These are phyloP conservation scores for Bathynomus jamesi DNA, from an alignment of 1,140 invertebrate genomes.

Conservation along the genomic window DNA sequence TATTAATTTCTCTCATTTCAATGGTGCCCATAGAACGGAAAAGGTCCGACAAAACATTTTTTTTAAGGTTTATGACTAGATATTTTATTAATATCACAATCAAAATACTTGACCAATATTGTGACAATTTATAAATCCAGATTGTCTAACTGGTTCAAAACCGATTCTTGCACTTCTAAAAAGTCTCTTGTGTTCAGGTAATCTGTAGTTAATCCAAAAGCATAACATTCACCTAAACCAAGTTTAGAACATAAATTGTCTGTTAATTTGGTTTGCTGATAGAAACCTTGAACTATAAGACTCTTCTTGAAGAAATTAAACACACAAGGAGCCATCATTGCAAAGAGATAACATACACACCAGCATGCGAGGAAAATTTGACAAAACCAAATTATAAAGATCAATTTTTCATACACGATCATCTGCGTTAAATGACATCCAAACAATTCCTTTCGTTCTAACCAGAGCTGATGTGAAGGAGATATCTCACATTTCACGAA, in stretches of 20 bases:
- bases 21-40: too few species aligned
- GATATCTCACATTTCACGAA: neutral
- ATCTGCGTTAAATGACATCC: neutral
- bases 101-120: neutral
- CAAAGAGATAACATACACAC: neutral
- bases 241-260: neutral
- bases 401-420: neutral
- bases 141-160: neutral
- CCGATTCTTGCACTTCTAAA: neutral
- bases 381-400: neutral
- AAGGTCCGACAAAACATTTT: too few species aligned
- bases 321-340: neutral
- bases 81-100: slow-evolving; percentile 52
- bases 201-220: slow-evolving; percentile 40
- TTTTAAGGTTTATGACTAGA: slow-evolving; percentile 51
- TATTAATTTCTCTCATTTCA: too few species aligned
- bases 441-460: neutral
- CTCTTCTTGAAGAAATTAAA: neutral
- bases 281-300: neutral
- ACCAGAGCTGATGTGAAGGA: neutral
- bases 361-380: neutral
- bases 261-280: neutral
- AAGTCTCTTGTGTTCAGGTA: slow-evolving; percentile 45
- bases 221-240: neutral
- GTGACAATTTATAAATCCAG: neutral